Percentiles rank a stretch among this genome's conserved stretches.
Conservation (phyloP, 2,797 vertebrate genomes). For the Melanotaenia trifasciata region DNA sequence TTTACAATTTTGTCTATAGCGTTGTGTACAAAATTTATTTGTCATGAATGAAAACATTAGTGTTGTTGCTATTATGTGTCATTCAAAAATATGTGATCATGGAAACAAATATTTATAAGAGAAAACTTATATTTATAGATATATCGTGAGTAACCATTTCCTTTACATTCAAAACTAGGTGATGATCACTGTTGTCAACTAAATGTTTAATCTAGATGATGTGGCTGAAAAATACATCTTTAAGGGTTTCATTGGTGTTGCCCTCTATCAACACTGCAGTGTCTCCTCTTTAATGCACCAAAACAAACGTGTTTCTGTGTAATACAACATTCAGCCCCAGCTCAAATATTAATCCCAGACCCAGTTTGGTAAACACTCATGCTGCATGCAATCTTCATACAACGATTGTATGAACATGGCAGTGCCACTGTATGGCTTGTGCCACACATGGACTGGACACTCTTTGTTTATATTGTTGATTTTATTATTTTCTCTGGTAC, state of each 20-base stretch:
- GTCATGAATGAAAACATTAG: neutral
- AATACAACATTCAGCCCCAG: neutral
- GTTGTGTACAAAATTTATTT: neutral
- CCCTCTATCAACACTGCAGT: neutral
- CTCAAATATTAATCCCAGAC: neutral
- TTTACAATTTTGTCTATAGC: neutral
- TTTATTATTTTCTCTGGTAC: neutral
- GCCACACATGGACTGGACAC: neutral
- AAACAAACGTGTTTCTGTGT: neutral
- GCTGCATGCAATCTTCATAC: too few species aligned
- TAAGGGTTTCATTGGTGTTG: neutral
- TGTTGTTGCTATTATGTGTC: neutral
- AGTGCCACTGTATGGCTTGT: neutral
- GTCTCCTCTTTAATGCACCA: neutral
- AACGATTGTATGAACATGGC: too few species aligned
- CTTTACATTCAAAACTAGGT: neutral
- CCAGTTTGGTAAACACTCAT: neutral
- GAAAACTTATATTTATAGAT: too few species aligned
- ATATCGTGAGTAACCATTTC: too few species aligned
- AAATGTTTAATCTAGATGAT: neutral
- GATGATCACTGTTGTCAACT: neutral
- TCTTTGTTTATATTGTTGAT: constrained; percentile 15
- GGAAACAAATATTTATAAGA: too few species aligned
- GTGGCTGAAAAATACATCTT: neutral
- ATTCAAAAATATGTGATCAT: neutral